A percentile compares a stretch with the other conserved stretches of the same genome.
Evolutionary conservation across 2,797 vertebrate genomes (phyloP).

Genomic region (Onychomys torridus): DNA sequence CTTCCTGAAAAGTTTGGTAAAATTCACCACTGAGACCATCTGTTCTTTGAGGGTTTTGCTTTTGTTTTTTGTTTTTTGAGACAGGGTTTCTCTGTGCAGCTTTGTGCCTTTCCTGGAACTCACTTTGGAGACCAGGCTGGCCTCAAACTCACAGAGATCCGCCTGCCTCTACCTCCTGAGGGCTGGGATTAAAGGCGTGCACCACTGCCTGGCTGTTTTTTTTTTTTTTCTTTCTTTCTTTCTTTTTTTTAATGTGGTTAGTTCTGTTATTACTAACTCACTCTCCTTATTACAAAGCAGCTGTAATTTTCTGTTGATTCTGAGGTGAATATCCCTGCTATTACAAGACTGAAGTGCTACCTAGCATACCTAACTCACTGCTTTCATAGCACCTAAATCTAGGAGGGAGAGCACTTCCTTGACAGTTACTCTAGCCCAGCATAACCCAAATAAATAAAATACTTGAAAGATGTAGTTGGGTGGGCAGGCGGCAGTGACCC

Average conservation of each 20-base stretch:
- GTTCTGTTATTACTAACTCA: neutral
- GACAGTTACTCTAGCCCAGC: neutral
- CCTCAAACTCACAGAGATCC: too few relatives aligned
- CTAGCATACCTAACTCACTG: neutral
- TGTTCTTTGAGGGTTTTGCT: neutral
- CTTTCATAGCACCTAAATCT: neutral
- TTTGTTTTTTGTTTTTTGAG: too few relatives aligned
- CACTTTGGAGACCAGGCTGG: too few relatives aligned
- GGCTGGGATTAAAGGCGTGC: too few relatives aligned
- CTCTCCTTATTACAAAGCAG: neutral
- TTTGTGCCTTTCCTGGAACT: too few relatives aligned
- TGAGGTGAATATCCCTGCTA: neutral
- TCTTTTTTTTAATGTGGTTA: neutral
- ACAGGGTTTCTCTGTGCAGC: too few relatives aligned
- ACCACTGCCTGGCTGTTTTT: too few relatives aligned
- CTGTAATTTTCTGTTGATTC: neutral
- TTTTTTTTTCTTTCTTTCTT: too few relatives aligned
- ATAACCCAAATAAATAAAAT: neutral
- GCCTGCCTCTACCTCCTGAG: too few relatives aligned
- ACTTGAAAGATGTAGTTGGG: neutral
- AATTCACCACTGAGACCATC: neutral
- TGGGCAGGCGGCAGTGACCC: neutral
- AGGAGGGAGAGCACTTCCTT: neutral
- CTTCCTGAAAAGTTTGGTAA: neutral
- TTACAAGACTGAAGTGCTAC: neutral